Evolutionary conservation across 2,888 invertebrate genomes (phyloP).

Genomic region (Pandemis cinnamomeana): DNA sequence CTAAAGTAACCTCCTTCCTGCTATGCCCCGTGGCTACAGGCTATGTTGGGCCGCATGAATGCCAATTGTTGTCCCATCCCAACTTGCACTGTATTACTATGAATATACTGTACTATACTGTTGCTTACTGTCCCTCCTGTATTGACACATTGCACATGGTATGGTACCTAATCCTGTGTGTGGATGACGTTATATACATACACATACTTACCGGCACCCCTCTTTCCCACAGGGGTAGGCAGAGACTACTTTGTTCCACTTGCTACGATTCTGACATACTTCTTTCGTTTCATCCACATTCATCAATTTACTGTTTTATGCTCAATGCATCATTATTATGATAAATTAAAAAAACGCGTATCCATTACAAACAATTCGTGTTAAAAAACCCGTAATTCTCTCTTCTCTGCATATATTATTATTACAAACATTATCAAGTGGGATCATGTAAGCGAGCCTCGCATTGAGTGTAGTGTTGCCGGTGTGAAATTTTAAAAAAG

Average conservation of each 20-base stretch:
- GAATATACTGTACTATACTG: not conserved
- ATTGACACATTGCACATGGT: no score
- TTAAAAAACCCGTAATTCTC: not conserved
- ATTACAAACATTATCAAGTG: slow-evolving; percentile 39
- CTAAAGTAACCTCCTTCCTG: not conserved
- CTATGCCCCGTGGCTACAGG: not conserved
- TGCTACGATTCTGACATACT: no score
- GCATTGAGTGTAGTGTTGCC: not conserved
- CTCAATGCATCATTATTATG: not conserved
- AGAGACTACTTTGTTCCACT: no score
- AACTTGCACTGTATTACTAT: not conserved
- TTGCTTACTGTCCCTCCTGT: no score
- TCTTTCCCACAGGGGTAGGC: no score
- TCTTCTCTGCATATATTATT: not conserved
- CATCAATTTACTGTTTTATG: no score
- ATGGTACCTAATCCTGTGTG: not conserved
- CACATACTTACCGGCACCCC: no score
- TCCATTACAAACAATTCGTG: not conserved
- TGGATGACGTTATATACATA: no score
- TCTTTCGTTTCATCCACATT: no score
- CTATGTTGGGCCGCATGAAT: slow-evolving; percentile 6
- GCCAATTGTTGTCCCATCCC: not conserved
- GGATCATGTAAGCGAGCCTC: slow-evolving; percentile 18
- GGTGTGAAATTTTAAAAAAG: not conserved
- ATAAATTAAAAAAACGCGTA: not conserved